phyloP scores from a whole-genome alignment of 2,888 invertebrate genomes.

The Lagria hirta region DNA sequence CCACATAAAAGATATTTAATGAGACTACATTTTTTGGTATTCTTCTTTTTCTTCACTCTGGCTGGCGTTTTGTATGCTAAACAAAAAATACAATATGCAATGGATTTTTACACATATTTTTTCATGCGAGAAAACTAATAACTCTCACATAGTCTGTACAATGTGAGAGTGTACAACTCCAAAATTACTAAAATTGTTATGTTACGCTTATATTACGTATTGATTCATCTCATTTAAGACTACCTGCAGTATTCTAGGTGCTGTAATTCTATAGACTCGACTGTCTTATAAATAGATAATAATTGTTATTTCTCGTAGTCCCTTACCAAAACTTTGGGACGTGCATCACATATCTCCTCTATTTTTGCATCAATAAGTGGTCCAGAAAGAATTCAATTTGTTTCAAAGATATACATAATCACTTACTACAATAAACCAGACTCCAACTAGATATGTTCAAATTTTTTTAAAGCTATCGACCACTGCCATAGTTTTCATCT shows the following conservation, averaged over 20 bases:
- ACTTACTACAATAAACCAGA: conserved; percentile 29
- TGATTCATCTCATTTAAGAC: conserved; percentile 40
- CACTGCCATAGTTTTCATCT: too few relatives aligned
- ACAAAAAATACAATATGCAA: conserved; percentile 48
- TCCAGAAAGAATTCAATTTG: conserved; percentile 32
- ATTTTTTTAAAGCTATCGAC: too few relatives aligned
- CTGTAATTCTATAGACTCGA: conserved; percentile 15
- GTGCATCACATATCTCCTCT: conserved; percentile 19
- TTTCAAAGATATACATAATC: conserved; percentile 20
- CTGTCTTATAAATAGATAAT: conserved; percentile 7
- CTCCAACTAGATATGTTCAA: too few relatives aligned
- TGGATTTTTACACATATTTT: too few relatives aligned
- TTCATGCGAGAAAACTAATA: conserved; percentile 52
- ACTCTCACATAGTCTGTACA: conserved; percentile 37
- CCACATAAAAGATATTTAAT: conserved; percentile 51
- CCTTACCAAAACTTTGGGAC: conserved; percentile 22
- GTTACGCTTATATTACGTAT: conserved; percentile 32
- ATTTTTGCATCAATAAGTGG: conserved; percentile 31
- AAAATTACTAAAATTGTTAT: conserved; percentile 50
- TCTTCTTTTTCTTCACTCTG: conserved; percentile 38
- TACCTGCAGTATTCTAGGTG: conserved; percentile 32
- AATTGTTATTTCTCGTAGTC: conserved; percentile 21
- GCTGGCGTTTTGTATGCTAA: conserved; percentile 48
- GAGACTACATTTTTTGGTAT: conserved; percentile 44
- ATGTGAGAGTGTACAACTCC: conserved; percentile 43